phyloP scores from a whole-genome alignment of 2,113 vertebrate genomes.

The Hyaena hyaena region DNA sequence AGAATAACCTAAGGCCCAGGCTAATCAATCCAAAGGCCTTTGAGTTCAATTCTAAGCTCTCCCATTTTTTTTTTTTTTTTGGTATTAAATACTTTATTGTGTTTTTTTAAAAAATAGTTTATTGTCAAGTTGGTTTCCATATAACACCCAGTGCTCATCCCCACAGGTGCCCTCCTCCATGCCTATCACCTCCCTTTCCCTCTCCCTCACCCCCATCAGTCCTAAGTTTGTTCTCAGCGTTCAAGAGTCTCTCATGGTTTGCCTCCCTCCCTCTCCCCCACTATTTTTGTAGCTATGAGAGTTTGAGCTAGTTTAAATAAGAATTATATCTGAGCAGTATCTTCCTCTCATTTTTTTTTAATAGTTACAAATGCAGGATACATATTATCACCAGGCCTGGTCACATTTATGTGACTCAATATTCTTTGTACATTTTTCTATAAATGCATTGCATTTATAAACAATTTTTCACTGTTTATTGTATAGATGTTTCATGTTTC shows the following conservation, averaged over 20 bases:
- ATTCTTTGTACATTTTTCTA: not conserved
- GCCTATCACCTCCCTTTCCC: no score
- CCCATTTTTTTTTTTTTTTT: not conserved
- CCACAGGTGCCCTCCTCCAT: no score
- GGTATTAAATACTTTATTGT: no score
- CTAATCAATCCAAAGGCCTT: not conserved
- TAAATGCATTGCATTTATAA: not conserved
- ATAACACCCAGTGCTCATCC: no score
- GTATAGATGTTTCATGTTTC: not conserved
- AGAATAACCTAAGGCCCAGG: not conserved
- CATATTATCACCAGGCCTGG: not conserved
- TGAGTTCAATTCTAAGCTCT: not conserved
- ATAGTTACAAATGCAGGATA: not conserved
- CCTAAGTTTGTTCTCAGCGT: no score
- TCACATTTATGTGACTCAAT: not conserved
- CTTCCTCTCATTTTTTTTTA: not conserved
- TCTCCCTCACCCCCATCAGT: no score
- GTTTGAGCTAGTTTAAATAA: not conserved
- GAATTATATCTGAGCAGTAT: not conserved
- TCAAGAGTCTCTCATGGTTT: no score
- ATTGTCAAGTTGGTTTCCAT: no score
- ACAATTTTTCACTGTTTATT: slow-evolving; percentile 11
- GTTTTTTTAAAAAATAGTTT: no score
- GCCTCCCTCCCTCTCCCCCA: no score
- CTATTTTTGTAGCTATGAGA: not conserved